Evolutionary conservation across 2,888 invertebrate species (phyloP).

Genomic region (Drosophila crucigera): DNA sequence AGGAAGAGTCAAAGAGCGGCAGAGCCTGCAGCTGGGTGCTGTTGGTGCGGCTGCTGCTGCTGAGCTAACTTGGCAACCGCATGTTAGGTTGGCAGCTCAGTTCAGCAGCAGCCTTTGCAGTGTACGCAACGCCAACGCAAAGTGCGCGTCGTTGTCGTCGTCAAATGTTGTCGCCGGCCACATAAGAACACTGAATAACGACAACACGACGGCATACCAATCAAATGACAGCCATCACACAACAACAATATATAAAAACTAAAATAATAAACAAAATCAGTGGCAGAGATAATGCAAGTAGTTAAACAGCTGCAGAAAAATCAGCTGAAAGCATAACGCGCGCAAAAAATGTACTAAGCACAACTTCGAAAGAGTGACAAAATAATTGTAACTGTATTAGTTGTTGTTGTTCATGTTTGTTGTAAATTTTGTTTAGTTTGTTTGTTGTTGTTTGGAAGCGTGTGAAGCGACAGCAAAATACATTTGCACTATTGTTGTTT

Average conservation of each 20-base stretch:
- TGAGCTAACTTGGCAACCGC: slow-evolving; percentile 63
- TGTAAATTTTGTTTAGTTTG: slow-evolving; percentile 40
- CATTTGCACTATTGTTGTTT: slow-evolving; percentile 28
- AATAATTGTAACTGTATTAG: not conserved
- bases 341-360: slow-evolving; percentile 14
- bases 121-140: slow-evolving; percentile 61
- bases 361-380: slow-evolving; percentile 37
- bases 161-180: slow-evolving; percentile 26
- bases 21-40: slow-evolving; percentile 37
- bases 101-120: slow-evolving; percentile 81
- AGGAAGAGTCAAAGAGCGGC: slow-evolving; percentile 8
- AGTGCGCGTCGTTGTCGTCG: slow-evolving; percentile 57
- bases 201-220: slow-evolving; percentile 49
- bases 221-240: slow-evolving; percentile 18
- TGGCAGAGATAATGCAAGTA: slow-evolving; percentile 26
- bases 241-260: slow-evolving; percentile 1
- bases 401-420: slow-evolving; percentile 34
- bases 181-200: slow-evolving; percentile 42
- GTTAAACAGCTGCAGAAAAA: slow-evolving; percentile 11
- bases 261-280: slow-evolving; percentile 15
- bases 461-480: slow-evolving; percentile 10
- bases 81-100: slow-evolving; percentile 61
- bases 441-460: slow-evolving; percentile 34
- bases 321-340: slow-evolving; percentile 34
- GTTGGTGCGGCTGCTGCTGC: slow-evolving; percentile 18